Evolutionary conservation across 2,113 vertebrate species (phyloP).

Genomic region (Cranoglanis bouderius): DNA sequence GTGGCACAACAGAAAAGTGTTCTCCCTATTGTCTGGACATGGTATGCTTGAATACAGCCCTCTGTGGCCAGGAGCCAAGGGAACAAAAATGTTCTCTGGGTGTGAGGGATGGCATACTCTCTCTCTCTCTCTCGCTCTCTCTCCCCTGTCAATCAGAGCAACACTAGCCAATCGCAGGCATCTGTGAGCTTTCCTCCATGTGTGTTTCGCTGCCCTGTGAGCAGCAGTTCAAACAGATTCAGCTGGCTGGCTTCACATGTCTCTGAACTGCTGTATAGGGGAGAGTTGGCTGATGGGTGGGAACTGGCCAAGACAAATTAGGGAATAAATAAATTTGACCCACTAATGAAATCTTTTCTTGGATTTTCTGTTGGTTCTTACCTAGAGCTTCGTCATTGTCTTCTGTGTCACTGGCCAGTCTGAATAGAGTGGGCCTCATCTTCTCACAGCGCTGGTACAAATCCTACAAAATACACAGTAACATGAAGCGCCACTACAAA

Average conservation of each 20-base stretch:
- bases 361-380: constrained; percentile 59
- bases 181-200: not conserved
- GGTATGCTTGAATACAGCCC: not conserved
- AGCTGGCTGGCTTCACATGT: not conserved
- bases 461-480: constrained; percentile 74
- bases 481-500: not conserved
- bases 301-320: not conserved
- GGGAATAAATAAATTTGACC: not conserved
- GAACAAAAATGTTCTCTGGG: not conserved
- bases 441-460: constrained; percentile 95
- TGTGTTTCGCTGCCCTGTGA: not conserved
- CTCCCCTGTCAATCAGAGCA: not conserved
- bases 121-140: not conserved
- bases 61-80: not conserved
- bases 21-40: not conserved
- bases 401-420: constrained; percentile 94
- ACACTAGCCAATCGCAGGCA: not conserved
- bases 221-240: not conserved
- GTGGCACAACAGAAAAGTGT: too few species aligned
- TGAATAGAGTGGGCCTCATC: constrained; percentile 94
- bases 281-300: not conserved
- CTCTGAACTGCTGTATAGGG: not conserved
- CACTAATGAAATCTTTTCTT: not conserved
- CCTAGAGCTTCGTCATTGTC: constrained; percentile 97
- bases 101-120: not conserved